Evolutionary conservation across 2,113 vertebrate genomes (phyloP).

Genomic region (Cinclus cinclus): DNA sequence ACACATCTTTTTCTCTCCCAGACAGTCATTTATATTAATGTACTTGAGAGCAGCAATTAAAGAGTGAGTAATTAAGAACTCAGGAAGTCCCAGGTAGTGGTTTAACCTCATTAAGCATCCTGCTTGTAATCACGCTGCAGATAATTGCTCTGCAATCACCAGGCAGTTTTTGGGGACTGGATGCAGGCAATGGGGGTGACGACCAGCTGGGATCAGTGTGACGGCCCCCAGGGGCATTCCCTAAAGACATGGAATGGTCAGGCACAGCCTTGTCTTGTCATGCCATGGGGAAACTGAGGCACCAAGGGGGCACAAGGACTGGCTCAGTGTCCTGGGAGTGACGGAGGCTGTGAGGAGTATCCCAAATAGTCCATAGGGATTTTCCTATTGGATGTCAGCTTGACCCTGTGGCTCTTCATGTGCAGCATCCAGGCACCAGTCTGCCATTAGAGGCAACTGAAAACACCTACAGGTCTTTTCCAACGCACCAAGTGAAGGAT

Average conservation of each 20-base stretch:
- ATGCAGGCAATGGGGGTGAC: not conserved
- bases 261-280: not conserved
- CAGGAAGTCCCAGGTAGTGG: slow-evolving; percentile 31
- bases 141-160: not conserved
- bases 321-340: not conserved
- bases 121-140: not conserved
- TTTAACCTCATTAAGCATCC: slow-evolving; percentile 43
- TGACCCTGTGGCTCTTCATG: not conserved
- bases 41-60: slow-evolving; percentile 55
- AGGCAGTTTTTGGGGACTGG: not conserved
- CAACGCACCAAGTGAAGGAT: not conserved
- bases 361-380: not conserved
- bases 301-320: fast-evolving
- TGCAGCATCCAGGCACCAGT: not conserved
- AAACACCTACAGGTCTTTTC: not conserved
- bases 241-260: not conserved
- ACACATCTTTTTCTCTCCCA: not conserved
- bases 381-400: not conserved
- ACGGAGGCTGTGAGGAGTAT: not conserved
- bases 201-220: not conserved
- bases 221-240: not conserved
- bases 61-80: slow-evolving; percentile 47
- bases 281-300: not conserved
- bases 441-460: not conserved
- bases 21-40: slow-evolving; percentile 45